Conservation (phyloP, 2,113 vertebrate genomes). For the Elanoides forficatus region DNA sequence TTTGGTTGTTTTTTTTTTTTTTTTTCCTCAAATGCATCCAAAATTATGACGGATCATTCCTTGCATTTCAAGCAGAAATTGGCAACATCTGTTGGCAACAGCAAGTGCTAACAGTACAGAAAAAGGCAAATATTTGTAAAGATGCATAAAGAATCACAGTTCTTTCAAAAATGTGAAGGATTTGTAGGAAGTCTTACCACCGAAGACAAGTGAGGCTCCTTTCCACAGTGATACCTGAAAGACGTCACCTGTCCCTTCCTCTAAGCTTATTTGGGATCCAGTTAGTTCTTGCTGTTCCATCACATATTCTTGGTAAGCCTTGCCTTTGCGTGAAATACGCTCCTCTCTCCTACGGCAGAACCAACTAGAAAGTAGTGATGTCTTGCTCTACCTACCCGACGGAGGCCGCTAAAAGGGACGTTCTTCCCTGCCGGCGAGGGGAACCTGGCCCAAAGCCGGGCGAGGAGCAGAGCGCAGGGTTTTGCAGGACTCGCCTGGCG, state of each 20-base stretch:
- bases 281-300: not conserved
- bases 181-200: not conserved
- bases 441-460: not conserved
- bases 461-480: not conserved
- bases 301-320: not conserved
- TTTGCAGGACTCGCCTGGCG: not conserved
- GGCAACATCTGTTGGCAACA: not conserved
- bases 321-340: not conserved
- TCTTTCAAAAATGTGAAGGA: not conserved
- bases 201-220: accelerated
- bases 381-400: not conserved
- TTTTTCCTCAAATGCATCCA: not conserved
- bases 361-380: not conserved
- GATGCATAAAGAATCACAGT: not conserved
- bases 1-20: not conserved
- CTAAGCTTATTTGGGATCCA: not conserved
- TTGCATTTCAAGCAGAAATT: not conserved
- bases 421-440: not conserved
- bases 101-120: not conserved
- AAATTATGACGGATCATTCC: not conserved
- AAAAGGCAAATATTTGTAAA: not conserved
- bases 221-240: not conserved
- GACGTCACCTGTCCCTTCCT: not conserved
- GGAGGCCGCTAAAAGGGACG: not conserved
- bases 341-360: not conserved